These are phyloP conservation scores for Carterocephalus palaemon DNA, from an alignment of 2,888 invertebrate genomes.

Conservation along the genomic window DNA sequence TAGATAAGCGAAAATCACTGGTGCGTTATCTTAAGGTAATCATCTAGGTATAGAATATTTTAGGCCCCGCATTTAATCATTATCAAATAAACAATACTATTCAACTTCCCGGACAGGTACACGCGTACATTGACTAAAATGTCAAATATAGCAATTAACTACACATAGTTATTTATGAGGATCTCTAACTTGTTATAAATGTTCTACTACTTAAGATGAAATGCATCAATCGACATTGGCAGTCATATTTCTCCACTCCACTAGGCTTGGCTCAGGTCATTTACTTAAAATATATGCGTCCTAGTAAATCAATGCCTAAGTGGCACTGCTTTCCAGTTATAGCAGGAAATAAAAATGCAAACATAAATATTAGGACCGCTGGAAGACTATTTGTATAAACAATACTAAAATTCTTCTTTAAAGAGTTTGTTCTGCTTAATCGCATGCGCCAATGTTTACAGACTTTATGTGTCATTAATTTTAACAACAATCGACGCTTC, in stretches of 20 bases:
- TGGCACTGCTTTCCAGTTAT: slow-evolving; percentile 32
- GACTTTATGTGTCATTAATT: slow-evolving; percentile 11
- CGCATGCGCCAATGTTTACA: background rate
- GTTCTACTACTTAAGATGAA: slow-evolving; percentile 44
- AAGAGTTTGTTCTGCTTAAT: background rate
- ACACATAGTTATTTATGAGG: slow-evolving; percentile 33
- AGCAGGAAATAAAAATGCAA: slow-evolving; percentile 46
- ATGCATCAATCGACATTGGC: slow-evolving; percentile 32
- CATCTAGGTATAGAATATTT: slow-evolving; percentile 26
- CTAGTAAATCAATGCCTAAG: too few relatives aligned
- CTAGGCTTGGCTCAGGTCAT: slow-evolving; percentile 25
- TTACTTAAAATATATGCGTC: slow-evolving; percentile 32
- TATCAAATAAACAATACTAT: slow-evolving; percentile 41
- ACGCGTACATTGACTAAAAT: slow-evolving; percentile 60
- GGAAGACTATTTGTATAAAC: slow-evolving; percentile 62
- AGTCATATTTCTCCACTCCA: slow-evolving; percentile 30
- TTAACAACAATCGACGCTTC: slow-evolving; percentile 12
- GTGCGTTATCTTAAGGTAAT: slow-evolving; percentile 26
- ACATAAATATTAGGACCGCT: slow-evolving; percentile 45
- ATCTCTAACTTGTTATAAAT: slow-evolving; percentile 34
- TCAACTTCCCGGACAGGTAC: slow-evolving; percentile 62
- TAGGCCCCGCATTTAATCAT: slow-evolving; percentile 57
- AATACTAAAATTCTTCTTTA: slow-evolving; percentile 5
- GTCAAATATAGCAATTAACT: slow-evolving; percentile 51
- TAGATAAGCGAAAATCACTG: slow-evolving; percentile 38